A percentile compares a stretch with the other conserved stretches of the same genome.
These are phyloP conservation scores for Polyploca ridens DNA, from an alignment of 2,888 invertebrate genomes.

Conservation along the genomic window DNA sequence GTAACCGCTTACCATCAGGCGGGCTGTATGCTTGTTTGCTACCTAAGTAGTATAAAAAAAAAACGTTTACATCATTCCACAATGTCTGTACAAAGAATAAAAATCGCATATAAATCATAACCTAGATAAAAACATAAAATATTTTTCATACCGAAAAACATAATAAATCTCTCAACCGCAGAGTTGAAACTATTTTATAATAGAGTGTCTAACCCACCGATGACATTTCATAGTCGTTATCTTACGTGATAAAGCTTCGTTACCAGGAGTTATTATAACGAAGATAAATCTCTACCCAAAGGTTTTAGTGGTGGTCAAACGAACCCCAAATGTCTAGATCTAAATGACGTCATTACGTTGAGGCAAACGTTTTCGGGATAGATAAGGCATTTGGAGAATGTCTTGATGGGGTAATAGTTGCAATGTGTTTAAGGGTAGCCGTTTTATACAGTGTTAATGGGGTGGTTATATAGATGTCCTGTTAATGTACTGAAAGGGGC, in stretches of 20 bases:
- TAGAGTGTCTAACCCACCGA: background rate
- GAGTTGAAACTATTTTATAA: too few species aligned
- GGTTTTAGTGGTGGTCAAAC: background rate
- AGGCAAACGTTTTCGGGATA: background rate
- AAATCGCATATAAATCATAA: too few species aligned
- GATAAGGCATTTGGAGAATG: slow-evolving; percentile 2
- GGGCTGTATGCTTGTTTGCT: too few species aligned
- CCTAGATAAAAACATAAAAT: too few species aligned
- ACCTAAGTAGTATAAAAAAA: too few species aligned
- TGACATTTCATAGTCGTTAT: background rate
- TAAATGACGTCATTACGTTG: slow-evolving; percentile 6
- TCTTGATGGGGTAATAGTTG: background rate
- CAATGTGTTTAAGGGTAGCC: background rate
- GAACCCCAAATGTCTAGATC: slow-evolving; percentile 1
- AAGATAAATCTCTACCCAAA: background rate
- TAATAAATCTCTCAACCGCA: too few species aligned
- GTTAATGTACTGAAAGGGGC: background rate
- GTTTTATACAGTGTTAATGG: background rate
- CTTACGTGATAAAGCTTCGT: background rate
- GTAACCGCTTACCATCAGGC: too few species aligned
- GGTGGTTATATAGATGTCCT: background rate
- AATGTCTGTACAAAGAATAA: too few species aligned
- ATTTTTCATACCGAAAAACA: too few species aligned
- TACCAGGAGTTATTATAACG: background rate
- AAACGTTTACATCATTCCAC: too few species aligned